Conservation (phyloP, 2,888 invertebrate genomes). For the Onchidella celtica region DNA sequence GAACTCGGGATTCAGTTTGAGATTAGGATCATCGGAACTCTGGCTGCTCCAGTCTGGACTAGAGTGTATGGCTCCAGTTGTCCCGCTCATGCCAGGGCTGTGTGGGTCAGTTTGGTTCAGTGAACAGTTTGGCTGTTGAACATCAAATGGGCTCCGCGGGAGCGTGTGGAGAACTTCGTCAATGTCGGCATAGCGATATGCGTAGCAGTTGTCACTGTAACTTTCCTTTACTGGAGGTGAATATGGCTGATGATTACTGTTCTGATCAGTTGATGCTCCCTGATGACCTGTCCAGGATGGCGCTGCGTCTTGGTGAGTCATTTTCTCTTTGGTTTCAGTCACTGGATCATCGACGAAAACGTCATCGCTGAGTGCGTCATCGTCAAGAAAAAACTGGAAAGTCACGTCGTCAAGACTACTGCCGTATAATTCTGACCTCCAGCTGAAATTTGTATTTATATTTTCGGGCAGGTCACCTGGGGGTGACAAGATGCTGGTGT, state of each 20-base stretch:
- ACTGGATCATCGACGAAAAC: constrained; percentile 38
- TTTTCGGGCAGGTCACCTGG: background rate
- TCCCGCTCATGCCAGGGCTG: background rate
- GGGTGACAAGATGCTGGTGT: background rate
- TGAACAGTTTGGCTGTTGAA: background rate
- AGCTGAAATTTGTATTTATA: constrained; percentile 23
- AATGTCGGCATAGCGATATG: constrained; percentile 40
- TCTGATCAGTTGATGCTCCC: too few relatives aligned
- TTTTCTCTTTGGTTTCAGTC: background rate
- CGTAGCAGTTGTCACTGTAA: constrained; percentile 25
- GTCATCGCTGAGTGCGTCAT: constrained; percentile 50
- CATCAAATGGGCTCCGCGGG: background rate
- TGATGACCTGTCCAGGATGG: too few relatives aligned
- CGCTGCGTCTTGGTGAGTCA: too few relatives aligned
- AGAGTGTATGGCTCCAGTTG: background rate
- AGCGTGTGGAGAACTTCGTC: constrained; percentile 31
- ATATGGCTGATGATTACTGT: too few relatives aligned
- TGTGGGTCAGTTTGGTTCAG: background rate
- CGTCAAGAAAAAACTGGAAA: constrained; percentile 39
- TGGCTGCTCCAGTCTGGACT: background rate
- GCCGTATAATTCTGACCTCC: constrained; percentile 30
- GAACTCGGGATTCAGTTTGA: background rate
- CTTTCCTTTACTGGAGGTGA: too few relatives aligned
- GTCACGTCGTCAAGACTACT: constrained; percentile 45
- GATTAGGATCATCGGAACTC: background rate